Conservation (phyloP, 2,888 invertebrate species). For the Sinelater perroti region DNA sequence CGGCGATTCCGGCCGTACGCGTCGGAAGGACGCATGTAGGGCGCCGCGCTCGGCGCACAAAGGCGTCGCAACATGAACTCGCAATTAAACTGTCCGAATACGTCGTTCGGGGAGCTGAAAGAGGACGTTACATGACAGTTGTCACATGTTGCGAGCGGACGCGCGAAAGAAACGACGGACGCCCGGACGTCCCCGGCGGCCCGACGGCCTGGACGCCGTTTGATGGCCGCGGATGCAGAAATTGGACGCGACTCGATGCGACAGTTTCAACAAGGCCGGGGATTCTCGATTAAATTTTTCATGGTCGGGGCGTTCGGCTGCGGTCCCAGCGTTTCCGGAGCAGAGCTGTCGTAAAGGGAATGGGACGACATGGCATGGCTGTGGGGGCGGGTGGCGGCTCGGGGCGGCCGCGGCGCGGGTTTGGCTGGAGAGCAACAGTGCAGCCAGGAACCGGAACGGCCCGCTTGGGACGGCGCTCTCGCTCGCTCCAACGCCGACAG, state of each 20-base stretch:
- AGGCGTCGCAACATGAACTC: conserved; percentile 18
- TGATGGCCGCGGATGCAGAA: conserved; percentile 48
- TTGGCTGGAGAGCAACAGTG: conserved; percentile 48
- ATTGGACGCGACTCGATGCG: conserved; percentile 38
- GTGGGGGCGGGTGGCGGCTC: conserved; percentile 36
- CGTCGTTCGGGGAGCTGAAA: conserved; percentile 22
- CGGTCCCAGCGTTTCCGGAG: conserved; percentile 44
- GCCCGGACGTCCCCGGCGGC: conserved; percentile 40
- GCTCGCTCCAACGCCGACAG: conserved; percentile 44
- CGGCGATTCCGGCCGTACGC: background rate
- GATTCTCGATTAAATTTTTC: conserved; percentile 57
- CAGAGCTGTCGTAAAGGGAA: conserved; percentile 49
- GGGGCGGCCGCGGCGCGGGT: conserved; percentile 34
- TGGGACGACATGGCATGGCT: conserved; percentile 40
- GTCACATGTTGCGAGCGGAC: conserved; percentile 47
- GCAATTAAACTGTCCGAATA: conserved; percentile 38
- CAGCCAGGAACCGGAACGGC: conserved; percentile 49
- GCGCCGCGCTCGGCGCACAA: background rate
- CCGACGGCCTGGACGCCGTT: conserved; percentile 45
- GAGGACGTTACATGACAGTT: conserved; percentile 44
- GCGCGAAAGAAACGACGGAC: too few species aligned
- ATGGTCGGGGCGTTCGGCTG: conserved; percentile 50
- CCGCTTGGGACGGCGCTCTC: conserved; percentile 49
- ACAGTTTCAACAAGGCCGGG: conserved; percentile 48
- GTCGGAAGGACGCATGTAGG: background rate